These are phyloP conservation scores for Recurvirostra avosetta DNA, from an alignment of 2,113 vertebrate species.

Conservation along the genomic window DNA sequence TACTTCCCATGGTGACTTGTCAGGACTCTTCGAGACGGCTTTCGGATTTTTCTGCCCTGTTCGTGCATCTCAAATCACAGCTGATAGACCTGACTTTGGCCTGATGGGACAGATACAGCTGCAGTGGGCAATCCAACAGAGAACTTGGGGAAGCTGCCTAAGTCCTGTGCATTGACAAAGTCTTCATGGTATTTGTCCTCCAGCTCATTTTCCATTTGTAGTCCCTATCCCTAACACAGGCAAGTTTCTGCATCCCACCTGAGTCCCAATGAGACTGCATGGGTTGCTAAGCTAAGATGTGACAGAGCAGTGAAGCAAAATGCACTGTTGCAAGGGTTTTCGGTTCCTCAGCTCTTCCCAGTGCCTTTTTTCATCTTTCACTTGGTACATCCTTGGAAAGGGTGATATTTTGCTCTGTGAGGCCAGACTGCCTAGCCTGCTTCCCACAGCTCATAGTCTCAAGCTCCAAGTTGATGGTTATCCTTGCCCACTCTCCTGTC, in stretches of 20 bases:
- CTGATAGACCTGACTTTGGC: neutral
- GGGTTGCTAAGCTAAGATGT: neutral
- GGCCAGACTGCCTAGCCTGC: neutral
- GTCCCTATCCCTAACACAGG: neutral
- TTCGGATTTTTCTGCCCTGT: neutral
- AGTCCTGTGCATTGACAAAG: neutral
- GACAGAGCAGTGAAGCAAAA: neutral
- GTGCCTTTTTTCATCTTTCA: neutral
- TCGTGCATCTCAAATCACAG: neutral
- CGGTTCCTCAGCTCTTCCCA: neutral
- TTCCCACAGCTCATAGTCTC: neutral
- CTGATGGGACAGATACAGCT: neutral
- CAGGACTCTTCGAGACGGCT: neutral
- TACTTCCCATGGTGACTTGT: neutral
- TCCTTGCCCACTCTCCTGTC: neutral
- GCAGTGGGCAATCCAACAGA: neutral
- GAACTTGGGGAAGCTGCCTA: neutral
- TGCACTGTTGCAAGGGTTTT: neutral
- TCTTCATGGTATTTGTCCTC: neutral
- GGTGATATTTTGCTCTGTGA: neutral
- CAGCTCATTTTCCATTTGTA: neutral
- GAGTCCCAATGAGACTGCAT: neutral
- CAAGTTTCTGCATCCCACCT: neutral
- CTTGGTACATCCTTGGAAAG: neutral
- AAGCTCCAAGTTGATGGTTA: neutral